Conservation (phyloP, 1,140 invertebrate species). For the Psilanteris sp. region DNA sequence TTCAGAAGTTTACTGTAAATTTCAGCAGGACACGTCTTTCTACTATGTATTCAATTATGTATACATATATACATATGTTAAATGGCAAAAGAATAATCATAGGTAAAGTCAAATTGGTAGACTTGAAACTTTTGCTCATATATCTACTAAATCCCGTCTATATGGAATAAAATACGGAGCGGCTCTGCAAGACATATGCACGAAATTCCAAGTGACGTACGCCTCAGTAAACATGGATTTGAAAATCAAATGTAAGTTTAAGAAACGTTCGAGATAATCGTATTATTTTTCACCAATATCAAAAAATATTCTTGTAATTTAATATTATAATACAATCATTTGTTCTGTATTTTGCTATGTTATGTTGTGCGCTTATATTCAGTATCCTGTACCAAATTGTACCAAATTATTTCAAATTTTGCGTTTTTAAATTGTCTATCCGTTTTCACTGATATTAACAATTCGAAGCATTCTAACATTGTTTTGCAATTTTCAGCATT, state of each 20-base stretch:
- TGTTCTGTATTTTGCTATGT: too few relatives aligned
- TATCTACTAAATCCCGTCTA: constrained; percentile 6
- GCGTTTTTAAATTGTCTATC: too few relatives aligned
- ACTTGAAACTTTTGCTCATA: background rate
- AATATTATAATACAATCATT: too few relatives aligned
- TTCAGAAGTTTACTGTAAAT: too few relatives aligned
- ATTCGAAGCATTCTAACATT: too few relatives aligned
- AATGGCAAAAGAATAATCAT: too few relatives aligned
- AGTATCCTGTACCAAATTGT: background rate
- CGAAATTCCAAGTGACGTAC: constrained; percentile 5
- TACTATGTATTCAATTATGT: too few relatives aligned
- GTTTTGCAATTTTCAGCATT: too few relatives aligned
- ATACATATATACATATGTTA: too few relatives aligned
- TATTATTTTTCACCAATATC: constrained; percentile 1
- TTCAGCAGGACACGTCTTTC: too few relatives aligned
- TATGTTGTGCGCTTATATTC: too few relatives aligned
- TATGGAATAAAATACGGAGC: constrained; percentile 8
- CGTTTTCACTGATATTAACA: too few relatives aligned
- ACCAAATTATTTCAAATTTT: background rate
- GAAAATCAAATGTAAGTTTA: constrained; percentile 5
- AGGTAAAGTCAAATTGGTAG: constrained; percentile 18
- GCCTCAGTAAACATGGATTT: constrained; percentile 1
- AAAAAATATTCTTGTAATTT: background rate
- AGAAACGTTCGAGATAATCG: background rate
- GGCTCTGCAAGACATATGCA: constrained; percentile 10